phyloP scores from a whole-genome alignment of 2,797 vertebrate species.

The Trachurus trachurus region DNA sequence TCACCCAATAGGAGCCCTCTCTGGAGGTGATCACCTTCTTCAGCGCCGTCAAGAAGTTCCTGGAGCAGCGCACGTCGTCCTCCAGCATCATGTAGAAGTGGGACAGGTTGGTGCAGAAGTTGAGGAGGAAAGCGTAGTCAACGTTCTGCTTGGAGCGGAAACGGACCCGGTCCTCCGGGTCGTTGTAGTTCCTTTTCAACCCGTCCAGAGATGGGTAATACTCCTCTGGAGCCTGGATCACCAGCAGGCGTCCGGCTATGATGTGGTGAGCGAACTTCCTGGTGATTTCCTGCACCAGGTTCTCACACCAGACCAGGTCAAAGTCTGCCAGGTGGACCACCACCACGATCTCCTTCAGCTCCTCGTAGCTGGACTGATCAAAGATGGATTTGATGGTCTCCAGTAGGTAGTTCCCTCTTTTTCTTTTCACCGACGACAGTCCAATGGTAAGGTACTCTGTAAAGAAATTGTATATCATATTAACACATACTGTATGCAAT shows the following conservation, averaged over 20 bases:
- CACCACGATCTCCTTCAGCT: constrained; percentile 96
- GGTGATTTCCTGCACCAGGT: constrained; percentile 94
- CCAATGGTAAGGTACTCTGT: constrained; percentile 95
- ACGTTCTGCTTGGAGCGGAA: constrained; percentile 99
- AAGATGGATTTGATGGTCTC: constrained; percentile 99
- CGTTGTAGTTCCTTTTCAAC: constrained; percentile 98
- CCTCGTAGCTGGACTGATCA: constrained; percentile 98
- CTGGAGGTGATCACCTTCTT: constrained; percentile 97
- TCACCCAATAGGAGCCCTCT: constrained; percentile 98
- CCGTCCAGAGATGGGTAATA: constrained; percentile 95
- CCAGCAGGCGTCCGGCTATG: constrained; percentile 94
- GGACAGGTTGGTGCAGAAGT: constrained; percentile 98
- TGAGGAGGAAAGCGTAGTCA: constrained; percentile 97
- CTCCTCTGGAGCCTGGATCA: constrained; percentile 95
- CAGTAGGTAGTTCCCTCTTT: constrained; percentile 96
- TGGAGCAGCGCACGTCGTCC: constrained; percentile 96
- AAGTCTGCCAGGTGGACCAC: constrained; percentile 97
- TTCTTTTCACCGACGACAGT: constrained; percentile 95
- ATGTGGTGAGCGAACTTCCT: constrained; percentile 98
- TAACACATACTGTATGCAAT: neutral
- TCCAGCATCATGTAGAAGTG: constrained; percentile 99
- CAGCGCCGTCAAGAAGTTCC: constrained; percentile 95
- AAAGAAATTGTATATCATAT: constrained; percentile 36
- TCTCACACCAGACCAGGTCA: constrained; percentile 93
- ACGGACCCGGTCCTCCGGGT: constrained; percentile 95